A percentile compares a stretch with the other conserved stretches of the same genome.
phyloP scores from a whole-genome alignment of 2,888 invertebrate genomes.

The Cheilosia vulpina region DNA sequence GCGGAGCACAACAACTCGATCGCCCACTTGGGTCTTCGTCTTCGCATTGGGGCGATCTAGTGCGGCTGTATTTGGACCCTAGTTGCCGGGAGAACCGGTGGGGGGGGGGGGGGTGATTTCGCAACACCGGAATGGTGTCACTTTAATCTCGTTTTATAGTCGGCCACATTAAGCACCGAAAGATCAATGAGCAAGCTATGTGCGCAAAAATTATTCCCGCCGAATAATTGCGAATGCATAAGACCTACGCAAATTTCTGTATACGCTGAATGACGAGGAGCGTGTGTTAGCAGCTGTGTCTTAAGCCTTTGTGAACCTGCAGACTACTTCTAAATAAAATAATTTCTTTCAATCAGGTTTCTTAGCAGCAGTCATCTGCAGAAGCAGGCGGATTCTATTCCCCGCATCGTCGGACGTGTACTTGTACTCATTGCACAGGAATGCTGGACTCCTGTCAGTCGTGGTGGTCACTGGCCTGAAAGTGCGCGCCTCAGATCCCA shows the following conservation, averaged over 20 bases:
- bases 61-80: slow-evolving; percentile 49
- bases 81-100: background rate
- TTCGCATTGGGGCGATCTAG: slow-evolving; percentile 24
- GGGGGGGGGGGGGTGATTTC: slow-evolving; percentile 29
- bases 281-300: slow-evolving; percentile 22
- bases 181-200: slow-evolving; percentile 53
- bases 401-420: background rate
- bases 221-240: slow-evolving; percentile 32
- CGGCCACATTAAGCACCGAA: slow-evolving; percentile 44
- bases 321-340: slow-evolving; percentile 40
- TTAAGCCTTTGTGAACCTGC: slow-evolving; percentile 54
- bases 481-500: slow-evolving; percentile 30
- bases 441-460: slow-evolving; percentile 41
- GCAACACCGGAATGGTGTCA: slow-evolving; percentile 68
- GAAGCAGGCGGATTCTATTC: background rate
- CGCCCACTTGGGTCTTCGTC: slow-evolving; percentile 50
- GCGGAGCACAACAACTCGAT: slow-evolving; percentile 43
- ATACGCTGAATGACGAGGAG: background rate
- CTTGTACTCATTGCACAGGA: slow-evolving; percentile 48
- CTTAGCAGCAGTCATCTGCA: background rate
- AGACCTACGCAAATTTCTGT: slow-evolving; percentile 68
- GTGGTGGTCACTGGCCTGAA: slow-evolving; percentile 60
- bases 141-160: slow-evolving; percentile 65
- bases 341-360: slow-evolving; percentile 63
- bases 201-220: slow-evolving; percentile 26